A percentile compares a stretch with the other conserved stretches of the same genome.
These are phyloP conservation scores for Falco biarmicus DNA, from an alignment of 2,797 vertebrate species.

Conservation along the genomic window DNA sequence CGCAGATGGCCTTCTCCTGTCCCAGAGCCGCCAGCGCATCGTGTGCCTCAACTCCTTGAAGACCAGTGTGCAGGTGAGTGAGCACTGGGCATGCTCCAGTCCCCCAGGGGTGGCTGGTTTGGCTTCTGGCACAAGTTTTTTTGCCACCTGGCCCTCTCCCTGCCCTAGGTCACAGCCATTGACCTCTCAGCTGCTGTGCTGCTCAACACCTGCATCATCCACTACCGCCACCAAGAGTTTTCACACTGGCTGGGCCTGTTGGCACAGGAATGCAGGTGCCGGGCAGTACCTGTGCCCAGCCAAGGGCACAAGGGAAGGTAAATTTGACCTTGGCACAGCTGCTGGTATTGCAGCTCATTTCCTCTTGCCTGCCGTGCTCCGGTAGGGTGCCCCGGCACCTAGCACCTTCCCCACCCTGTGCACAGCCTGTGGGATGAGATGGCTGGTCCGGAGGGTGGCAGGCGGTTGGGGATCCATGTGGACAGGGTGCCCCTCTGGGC, in stretches of 20 bases:
- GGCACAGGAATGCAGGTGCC: conserved; percentile 83
- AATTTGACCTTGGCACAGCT: background rate
- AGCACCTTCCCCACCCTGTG: background rate
- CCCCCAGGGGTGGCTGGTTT: background rate
- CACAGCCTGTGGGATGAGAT: background rate
- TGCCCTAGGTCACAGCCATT: conserved; percentile 87
- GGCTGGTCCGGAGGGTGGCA: background rate
- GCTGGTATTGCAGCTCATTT: conserved; percentile 10
- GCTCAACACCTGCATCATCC: conserved; percentile 94
- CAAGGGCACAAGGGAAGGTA: conserved; percentile 65
- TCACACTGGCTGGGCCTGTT: conserved; percentile 92
- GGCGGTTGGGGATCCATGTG: background rate
- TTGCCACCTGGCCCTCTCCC: background rate
- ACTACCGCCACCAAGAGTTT: conserved; percentile 98
- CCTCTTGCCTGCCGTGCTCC: background rate
- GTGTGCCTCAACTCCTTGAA: conserved; percentile 92
- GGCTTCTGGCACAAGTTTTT: background rate
- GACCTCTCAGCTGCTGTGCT: conserved; percentile 88
- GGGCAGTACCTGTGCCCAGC: conserved; percentile 67
- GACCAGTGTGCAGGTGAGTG: conserved; percentile 85
- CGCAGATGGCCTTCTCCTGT: conserved; percentile 93
- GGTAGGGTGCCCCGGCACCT: background rate
- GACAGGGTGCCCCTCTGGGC: background rate
- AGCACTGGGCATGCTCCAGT: background rate
- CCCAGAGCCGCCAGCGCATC: conserved; percentile 96